These are phyloP conservation scores for Apamea anceps DNA, from an alignment of 2,888 invertebrate genomes.

Conservation along the genomic window DNA sequence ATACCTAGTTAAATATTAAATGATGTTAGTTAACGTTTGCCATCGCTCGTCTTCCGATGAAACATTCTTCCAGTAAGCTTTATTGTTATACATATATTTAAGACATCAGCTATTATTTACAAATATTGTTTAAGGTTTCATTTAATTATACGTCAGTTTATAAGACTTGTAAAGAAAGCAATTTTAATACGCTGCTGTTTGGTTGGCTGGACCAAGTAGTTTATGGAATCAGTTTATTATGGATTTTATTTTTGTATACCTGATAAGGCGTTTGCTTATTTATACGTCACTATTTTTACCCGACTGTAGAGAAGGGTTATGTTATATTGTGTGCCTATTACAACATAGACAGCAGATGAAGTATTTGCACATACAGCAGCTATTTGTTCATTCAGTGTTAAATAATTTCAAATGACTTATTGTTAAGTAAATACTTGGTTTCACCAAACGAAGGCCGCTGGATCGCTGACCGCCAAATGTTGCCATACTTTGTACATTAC, in stretches of 20 bases:
- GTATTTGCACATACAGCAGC: neutral
- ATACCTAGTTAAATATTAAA: constrained; percentile 11
- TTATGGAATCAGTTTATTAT: constrained; percentile 1
- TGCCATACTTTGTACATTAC: constrained; percentile 59
- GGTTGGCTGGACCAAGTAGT: constrained; percentile 21
- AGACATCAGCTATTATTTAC: constrained; percentile 50
- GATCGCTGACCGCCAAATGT: constrained; percentile 47
- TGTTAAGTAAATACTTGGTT: constrained; percentile 35
- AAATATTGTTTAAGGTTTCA: constrained; percentile 22
- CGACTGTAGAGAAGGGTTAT: neutral
- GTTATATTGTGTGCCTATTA: neutral
- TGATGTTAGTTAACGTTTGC: constrained; percentile 28
- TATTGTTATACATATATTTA: constrained; percentile 31
- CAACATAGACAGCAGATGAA: neutral
- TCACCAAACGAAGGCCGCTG: constrained; percentile 11
- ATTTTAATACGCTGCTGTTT: constrained; percentile 1
- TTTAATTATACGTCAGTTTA: constrained; percentile 22
- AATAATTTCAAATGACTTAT: constrained; percentile 13
- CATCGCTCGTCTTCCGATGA: constrained; percentile 59
- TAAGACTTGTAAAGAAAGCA: constrained; percentile 10
- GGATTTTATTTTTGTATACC: constrained; percentile 11
- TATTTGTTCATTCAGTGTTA: constrained; percentile 6
- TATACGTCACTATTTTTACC: neutral
- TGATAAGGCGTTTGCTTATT: neutral
- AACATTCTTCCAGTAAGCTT: constrained; percentile 63